Evolutionary conservation across 2,888 invertebrate genomes (phyloP), one percentile per base, ranked within the genome.

Genomic region (Drosophila formosana): DNA sequence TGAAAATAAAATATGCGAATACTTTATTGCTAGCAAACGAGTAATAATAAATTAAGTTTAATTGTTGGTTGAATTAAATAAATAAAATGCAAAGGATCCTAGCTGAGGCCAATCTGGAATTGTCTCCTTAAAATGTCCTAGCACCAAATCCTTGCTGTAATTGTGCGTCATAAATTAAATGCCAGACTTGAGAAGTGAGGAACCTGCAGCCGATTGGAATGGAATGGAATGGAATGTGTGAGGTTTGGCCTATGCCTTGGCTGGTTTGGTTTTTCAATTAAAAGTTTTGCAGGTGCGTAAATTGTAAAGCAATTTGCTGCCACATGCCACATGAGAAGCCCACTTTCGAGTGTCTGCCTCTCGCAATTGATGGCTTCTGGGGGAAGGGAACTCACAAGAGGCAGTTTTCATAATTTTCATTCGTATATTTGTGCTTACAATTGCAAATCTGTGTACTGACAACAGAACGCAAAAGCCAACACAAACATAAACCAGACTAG

Each of bases 261-360:
- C 70, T 82, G 80, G 80, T 7, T 41, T 45, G 45, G 37, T 37
- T 83, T 90, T 88, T 86, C 91, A 90, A 90, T 91, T 90, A 91
- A 90, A 90, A 91, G 90, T 91, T 89, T 89, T 86, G 66, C 61
- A 82, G 76, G 78, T 80, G 81, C 65, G 70, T 81, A 76, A 90
- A 89, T 89, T 81, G 62, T 49, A 26, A 25, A 66, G 71, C 65
- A 64, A 64, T 66, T 47, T 32, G 52, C 13, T 43, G 39, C 74
- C 67, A 46, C 71, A 55, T 47, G 39, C 74, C 67, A 46, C 71
- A 55, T 47, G 43, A 64, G 61, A 55, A 68, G 64, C 69, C 66
- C 62, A 66, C 63, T 85, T 67, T 74, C 39, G 66, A 61, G 49
- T 65, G 58, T 41, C 41, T 56, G 41, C 13, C 23, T n/a, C 37